Evolutionary conservation across 1,140 invertebrate genomes (phyloP).

Genomic region (Pachypsylla venusta): DNA sequence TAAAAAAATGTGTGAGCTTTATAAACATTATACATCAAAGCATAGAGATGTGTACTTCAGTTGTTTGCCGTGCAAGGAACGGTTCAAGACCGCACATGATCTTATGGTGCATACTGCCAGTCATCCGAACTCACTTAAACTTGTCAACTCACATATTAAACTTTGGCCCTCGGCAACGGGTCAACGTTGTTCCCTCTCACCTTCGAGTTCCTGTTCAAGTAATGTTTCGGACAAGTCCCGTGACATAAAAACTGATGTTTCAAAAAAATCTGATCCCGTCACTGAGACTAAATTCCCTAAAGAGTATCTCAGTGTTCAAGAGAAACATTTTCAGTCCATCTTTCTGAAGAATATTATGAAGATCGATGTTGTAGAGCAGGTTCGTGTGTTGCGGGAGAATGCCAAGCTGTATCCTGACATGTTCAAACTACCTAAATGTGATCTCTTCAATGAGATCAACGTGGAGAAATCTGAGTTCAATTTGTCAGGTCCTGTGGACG

Average conservation of each 20-base stretch:
- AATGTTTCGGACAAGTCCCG: too few species aligned
- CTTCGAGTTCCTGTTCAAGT: too few species aligned
- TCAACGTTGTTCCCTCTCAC: too few species aligned
- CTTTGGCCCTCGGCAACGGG: too few species aligned
- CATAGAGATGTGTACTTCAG: conserved; percentile 1
- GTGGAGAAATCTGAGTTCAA: too few species aligned
- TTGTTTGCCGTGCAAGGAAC: not conserved
- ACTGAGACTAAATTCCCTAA: too few species aligned
- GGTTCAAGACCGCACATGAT: not conserved
- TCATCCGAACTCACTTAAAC: too few species aligned
- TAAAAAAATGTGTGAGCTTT: not conserved
- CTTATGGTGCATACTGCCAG: not conserved
- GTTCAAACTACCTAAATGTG: not conserved
- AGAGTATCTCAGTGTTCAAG: too few species aligned
- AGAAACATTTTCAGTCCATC: not conserved
- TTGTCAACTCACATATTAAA: too few species aligned
- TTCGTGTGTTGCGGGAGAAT: not conserved
- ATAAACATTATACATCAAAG: not conserved
- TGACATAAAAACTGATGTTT: too few species aligned
- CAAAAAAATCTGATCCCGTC: too few species aligned
- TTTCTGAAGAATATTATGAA: not conserved
- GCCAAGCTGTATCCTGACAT: not conserved
- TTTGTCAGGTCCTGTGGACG: not conserved
- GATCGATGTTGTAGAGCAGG: not conserved
- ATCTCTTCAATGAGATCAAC: not conserved